phyloP scores from a whole-genome alignment of 2,797 vertebrate genomes.

The Microctenopoma stevenorrisi region DNA sequence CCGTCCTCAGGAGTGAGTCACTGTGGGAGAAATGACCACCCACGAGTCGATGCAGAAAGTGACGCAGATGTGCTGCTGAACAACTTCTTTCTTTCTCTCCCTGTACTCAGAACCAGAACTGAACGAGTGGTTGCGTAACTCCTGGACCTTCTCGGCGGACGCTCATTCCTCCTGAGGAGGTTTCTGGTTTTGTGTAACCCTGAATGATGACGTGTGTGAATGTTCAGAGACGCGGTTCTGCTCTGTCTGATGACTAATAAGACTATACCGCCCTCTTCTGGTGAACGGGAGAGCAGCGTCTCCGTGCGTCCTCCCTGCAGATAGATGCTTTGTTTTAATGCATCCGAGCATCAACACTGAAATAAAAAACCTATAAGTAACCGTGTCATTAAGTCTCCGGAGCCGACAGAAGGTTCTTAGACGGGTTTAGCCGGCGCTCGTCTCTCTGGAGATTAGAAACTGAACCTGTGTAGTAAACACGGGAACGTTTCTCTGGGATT shows the following conservation, averaged over 20 bases:
- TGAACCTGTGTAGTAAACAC: slow-evolving; percentile 19
- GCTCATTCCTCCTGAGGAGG: slow-evolving; percentile 30
- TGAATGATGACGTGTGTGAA: neutral
- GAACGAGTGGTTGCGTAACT: slow-evolving; percentile 69
- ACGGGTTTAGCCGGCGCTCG: slow-evolving; percentile 46
- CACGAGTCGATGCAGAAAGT: slow-evolving; percentile 51
- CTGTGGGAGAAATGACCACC: slow-evolving; percentile 56
- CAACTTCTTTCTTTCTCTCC: slow-evolving; percentile 35
- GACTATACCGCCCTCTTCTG: slow-evolving; percentile 58
- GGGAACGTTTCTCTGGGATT: neutral
- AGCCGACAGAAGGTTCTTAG: slow-evolving; percentile 65
- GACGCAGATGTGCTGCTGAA: slow-evolving; percentile 49
- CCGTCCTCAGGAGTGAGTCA: slow-evolving; percentile 51
- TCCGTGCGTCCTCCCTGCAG: no score
- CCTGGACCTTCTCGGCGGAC: slow-evolving; percentile 30
- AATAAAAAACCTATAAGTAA: neutral
- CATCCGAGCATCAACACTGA: no score
- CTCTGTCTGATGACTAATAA: slow-evolving; percentile 5
- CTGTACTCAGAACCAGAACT: slow-evolving; percentile 14
- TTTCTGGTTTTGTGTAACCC: slow-evolving; percentile 10
- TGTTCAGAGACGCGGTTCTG: neutral
- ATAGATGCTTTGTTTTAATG: no score
- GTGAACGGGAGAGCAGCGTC: neutral
- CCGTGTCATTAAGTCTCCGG: neutral
- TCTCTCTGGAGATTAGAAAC: slow-evolving; percentile 51